A percentile compares a stretch with the other conserved stretches of the same genome.
Evolutionary conservation across 64 coral and sea anemone species (phyloP).

Genomic region (Dendrophyllia cribrosa): DNA sequence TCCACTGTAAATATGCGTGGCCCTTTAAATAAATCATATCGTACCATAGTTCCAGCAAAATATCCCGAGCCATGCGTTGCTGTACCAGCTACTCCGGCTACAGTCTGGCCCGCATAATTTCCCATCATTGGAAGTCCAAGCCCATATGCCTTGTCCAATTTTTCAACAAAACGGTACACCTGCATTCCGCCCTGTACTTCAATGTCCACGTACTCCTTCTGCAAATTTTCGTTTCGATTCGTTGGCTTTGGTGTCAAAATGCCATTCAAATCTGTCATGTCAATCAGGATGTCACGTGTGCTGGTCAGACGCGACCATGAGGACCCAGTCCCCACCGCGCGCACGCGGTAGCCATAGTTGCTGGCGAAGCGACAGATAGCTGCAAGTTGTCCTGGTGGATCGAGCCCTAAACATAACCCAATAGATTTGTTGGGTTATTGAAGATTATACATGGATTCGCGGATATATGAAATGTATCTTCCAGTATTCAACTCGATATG

Average conservation of each 20-base stretch:
- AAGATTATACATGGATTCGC: too few relatives aligned
- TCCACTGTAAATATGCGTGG: too few relatives aligned
- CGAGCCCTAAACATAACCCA: background rate
- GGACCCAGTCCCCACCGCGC: conserved; percentile 52
- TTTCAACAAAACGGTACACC: conserved; percentile 37
- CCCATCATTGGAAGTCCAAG: conserved; percentile 50
- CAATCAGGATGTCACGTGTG: conserved; percentile 64
- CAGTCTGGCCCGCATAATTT: conserved; percentile 47
- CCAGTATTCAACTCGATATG: too few relatives aligned
- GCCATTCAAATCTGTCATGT: conserved; percentile 47
- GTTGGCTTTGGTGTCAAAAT: conserved; percentile 28
- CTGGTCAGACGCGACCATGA: conserved; percentile 52
- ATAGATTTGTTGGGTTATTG: too few relatives aligned
- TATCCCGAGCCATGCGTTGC: conserved; percentile 44
- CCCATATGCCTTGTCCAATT: conserved; percentile 36
- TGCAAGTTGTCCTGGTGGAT: conserved; percentile 30
- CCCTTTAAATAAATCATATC: background rate
- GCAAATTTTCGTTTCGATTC: conserved; percentile 28
- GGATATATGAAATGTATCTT: too few relatives aligned
- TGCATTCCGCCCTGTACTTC: conserved; percentile 61
- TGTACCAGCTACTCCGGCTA: conserved; percentile 35
- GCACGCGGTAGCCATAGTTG: conserved; percentile 30
- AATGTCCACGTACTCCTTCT: conserved; percentile 66
- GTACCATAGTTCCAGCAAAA: conserved; percentile 35
- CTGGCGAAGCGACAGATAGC: conserved; percentile 45